Base-by-base conservation (phyloP, 2,113 vertebrate species). In the Pedetes capensis region DNA sequence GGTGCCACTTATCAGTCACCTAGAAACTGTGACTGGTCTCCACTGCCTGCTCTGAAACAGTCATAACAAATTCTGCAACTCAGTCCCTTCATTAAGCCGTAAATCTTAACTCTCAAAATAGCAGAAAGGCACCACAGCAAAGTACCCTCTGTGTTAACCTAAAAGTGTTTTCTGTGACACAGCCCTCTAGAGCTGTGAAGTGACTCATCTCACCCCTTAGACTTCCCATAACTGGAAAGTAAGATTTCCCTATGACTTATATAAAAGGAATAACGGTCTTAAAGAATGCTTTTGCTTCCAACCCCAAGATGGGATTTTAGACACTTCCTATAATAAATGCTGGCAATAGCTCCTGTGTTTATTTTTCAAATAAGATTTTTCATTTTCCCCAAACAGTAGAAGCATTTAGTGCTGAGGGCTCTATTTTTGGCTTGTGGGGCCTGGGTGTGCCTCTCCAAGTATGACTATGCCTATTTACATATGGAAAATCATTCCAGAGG, bases 381-480 rank as follows among this genome's bases (percentile, higher is more conserved):
- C 49, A 71, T 71, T 87, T 83, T 39, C 92, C 64, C 78, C 88
- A 84, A 95, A 96, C 84, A 93, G 76, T 92, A 49, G 53, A 93
- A 89, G 87, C 71, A 87, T 51, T 95, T 83, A 76, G 72, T 78
- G 89, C 93, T 37, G 44, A 72, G 75, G 86, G 49, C 72, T 89
- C 5, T 82, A 96, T 95, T 97, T 96, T 89, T 91, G 76, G 79
- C 89, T 90, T 20, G 0, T 29, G 51, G 79, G 80, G 74, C 55
- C 87, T 72, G 93, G 78, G 81, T 83, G 55, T 92, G 94, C 92
- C 89, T 93, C 87, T 96, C n/a, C 55, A 79, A 90, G 68, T 79
- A 95, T 95, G 92, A 94, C 92, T 94, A 29, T 42, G 63, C 63
- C 82, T 94, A 81, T 80, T 97, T 97, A 92, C 94, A 96, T 88